A percentile compares a stretch with the other conserved stretches of the same genome.
Evolutionary conservation across 1,140 invertebrate genomes (phyloP).

Genomic region (Drosophila hydei): DNA sequence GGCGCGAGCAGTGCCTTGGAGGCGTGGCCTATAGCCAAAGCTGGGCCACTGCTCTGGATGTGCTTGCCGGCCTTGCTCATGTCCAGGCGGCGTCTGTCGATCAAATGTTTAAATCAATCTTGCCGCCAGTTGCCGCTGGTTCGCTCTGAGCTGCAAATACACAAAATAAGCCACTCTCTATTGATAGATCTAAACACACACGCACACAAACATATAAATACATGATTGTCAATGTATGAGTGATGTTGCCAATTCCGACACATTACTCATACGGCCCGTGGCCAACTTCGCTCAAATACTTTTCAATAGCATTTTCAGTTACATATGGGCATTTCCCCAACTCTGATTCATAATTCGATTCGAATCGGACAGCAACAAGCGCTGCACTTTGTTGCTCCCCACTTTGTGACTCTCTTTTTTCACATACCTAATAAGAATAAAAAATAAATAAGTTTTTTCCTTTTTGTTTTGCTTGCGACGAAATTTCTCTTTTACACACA

Average conservation of each 20-base stretch:
- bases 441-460: no score
- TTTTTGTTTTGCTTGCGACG: background rate
- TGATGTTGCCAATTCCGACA: no score
- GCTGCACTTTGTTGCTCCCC: slow-evolving; percentile 11
- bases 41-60: slow-evolving; percentile 64
- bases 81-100: background rate
- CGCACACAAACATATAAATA: background rate
- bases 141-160: background rate
- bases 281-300: background rate
- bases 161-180: background rate
- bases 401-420: background rate
- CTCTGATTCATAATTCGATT: slow-evolving; percentile 25
- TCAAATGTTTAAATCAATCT: background rate
- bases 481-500: slow-evolving; percentile 20
- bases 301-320: slow-evolving; percentile 14
- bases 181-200: background rate
- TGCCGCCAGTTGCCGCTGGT: background rate
- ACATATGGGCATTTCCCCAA: slow-evolving; percentile 19
- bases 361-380: background rate
- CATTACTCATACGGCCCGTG: slow-evolving; percentile 21
- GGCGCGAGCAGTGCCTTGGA: slow-evolving; percentile 27
- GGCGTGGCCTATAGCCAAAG: background rate
- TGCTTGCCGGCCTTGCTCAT: slow-evolving; percentile 82
- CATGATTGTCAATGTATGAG: no score
- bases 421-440: background rate